These are phyloP conservation scores for Cecidostiba fungosa DNA, from an alignment of 2,888 invertebrate species.

Conservation along the genomic window DNA sequence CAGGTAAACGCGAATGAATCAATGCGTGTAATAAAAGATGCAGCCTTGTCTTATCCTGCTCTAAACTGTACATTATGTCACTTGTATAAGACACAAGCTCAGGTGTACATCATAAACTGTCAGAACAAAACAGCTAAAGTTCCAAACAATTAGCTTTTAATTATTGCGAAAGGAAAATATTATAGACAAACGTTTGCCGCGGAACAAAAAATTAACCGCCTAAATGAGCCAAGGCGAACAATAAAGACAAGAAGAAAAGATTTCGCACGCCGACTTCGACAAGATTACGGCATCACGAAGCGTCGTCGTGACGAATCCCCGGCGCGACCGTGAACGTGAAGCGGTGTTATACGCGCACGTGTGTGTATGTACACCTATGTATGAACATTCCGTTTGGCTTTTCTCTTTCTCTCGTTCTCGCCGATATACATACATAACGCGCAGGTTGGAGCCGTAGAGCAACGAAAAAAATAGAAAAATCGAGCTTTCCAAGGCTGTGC, in stretches of 20 bases:
- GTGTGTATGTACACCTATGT: neutral
- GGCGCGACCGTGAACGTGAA: conserved; percentile 16
- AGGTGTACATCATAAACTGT: neutral
- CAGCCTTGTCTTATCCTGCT: neutral
- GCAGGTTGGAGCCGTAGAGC: neutral
- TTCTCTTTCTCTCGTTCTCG: neutral
- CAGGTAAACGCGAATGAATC: neutral
- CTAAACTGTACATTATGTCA: neutral
- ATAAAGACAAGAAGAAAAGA: conserved; percentile 16
- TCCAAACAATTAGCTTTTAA: neutral
- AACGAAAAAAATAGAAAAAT: neutral
- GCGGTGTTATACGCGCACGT: neutral
- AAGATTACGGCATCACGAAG: conserved; percentile 10
- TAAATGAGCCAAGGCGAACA: conserved; percentile 42
- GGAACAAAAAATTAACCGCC: neutral
- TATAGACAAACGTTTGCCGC: neutral
- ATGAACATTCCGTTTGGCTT: neutral
- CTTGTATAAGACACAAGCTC: too few relatives aligned
- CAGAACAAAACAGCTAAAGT: neutral
- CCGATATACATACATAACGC: neutral
- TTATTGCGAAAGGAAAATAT: neutral
- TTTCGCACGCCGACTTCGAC: neutral
- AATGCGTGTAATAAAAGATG: neutral
- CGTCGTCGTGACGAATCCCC: neutral
- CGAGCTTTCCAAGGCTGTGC: neutral